Percentiles rank a stretch among this genome's conserved stretches.
These are phyloP conservation scores for Sorex maritimensis DNA, from an alignment of 2,797 vertebrate species.

Conservation along the genomic window DNA sequence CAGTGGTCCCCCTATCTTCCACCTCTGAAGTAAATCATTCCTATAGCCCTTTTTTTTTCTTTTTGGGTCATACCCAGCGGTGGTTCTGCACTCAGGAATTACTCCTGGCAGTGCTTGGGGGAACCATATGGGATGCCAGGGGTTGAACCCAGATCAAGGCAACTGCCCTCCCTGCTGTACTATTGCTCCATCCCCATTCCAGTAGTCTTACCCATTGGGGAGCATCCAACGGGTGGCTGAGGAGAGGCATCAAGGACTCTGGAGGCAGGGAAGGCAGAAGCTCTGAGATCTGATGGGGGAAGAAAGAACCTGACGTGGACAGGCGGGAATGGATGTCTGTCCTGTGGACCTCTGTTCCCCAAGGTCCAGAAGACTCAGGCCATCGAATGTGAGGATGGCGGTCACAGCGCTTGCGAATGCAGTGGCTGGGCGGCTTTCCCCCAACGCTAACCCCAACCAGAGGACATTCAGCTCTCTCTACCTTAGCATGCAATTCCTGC, in stretches of 20 bases:
- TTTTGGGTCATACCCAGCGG: too few species aligned
- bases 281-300: constrained; percentile 74
- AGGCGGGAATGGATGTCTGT: not conserved
- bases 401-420: not conserved
- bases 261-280: constrained; percentile 73
- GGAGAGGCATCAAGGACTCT: constrained; percentile 81
- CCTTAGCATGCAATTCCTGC: constrained; percentile 84
- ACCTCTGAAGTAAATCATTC: not conserved
- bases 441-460: not conserved
- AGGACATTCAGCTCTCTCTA: constrained; percentile 51
- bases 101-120: too few species aligned
- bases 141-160: too few species aligned
- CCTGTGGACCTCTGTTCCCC: not conserved
- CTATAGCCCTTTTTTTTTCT: not conserved
- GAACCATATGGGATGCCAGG: too few species aligned
- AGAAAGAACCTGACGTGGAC: constrained; percentile 41
- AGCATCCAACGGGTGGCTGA: constrained; percentile 73
- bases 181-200: too few species aligned
- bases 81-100: too few species aligned
- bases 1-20: not conserved
- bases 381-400: not conserved
- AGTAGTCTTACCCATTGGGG: constrained; percentile 84
- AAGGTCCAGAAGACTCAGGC: not conserved
- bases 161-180: too few species aligned
- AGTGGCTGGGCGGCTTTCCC: not conserved